Evolutionary conservation across 2,113 vertebrate genomes (phyloP), one percentile per base, ranked within the genome.

Genomic region (Seriola dumerili): DNA sequence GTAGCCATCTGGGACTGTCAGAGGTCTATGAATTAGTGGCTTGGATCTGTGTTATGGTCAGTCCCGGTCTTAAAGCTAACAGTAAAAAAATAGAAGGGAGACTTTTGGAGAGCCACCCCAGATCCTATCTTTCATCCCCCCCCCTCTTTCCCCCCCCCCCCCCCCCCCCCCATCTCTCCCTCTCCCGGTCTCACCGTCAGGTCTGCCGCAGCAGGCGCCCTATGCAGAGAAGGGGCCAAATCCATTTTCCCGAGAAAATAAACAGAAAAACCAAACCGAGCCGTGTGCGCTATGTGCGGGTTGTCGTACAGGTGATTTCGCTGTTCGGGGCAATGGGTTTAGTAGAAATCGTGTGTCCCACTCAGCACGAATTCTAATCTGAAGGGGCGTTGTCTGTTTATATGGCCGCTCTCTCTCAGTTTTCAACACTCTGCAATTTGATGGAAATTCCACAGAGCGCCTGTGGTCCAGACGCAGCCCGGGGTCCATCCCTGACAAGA

Each of bases 11-110:
- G 79, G 83, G 74, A 65, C 88, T 81, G 80, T 79, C 79, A 81
- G 54, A 76, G 80, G 86, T 79, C 67, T 75, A 52, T 84, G 83
- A 63, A 70, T 78, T 13, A 76, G 80, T 88, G 91, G 85, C 84
- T 89, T 85, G 80, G 70, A 88, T 90, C 72, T 74, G 81, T 83
- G 87, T 89, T 65, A 76, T 87, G 80, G 59, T 87, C 48, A 85
- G 89, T 88, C 88, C 87, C 78, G 83, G 84, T 84, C 54, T 92
- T 93, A 94, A 94, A 94, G 92, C 93, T 94, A 93, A 90, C 91
- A 91, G 88, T 93, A 92, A 94, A 94, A 95, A 93, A 93, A 91
- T 92, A 94, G 82, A 93, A 88, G 88, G 84, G 87, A 88, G 90
- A 89, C 86, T 90, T 91, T 76, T 81, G 72, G 48, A 81, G 78